Percentiles rank a stretch among this genome's conserved stretches.
phyloP scores from a whole-genome alignment of 2,888 invertebrate genomes.

The Cosmia trapezina region DNA sequence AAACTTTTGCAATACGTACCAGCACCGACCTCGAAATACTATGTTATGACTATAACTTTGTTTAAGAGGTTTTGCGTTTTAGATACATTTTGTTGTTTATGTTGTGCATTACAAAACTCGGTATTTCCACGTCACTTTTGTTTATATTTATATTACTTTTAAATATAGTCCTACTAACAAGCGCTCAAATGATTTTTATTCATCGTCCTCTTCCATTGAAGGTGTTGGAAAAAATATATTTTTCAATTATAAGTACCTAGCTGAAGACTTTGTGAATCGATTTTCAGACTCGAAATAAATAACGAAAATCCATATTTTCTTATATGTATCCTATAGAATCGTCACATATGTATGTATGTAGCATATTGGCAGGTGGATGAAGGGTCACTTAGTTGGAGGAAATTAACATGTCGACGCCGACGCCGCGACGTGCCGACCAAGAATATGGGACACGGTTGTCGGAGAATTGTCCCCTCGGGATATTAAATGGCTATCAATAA shows the following conservation, averaged over 20 bases:
- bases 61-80: conserved; percentile 33
- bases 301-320: background rate
- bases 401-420: conserved; percentile 79
- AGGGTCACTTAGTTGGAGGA: conserved; percentile 70
- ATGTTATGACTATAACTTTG: conserved; percentile 25
- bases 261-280: conserved; percentile 1
- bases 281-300: conserved; percentile 1
- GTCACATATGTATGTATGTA: conserved; percentile 3
- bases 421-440: conserved; percentile 59
- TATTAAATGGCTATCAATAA: conserved; percentile 36
- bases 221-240: background rate
- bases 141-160: conserved; percentile 7
- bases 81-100: conserved; percentile 29
- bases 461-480: conserved; percentile 52
- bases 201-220: background rate
- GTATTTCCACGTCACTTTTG: background rate
- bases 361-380: conserved; percentile 62
- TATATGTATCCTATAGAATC: conserved; percentile 14
- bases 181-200: background rate
- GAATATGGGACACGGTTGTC: conserved; percentile 64
- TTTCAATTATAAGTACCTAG: background rate
- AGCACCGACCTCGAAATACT: conserved; percentile 26
- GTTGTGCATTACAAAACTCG: conserved; percentile 7
- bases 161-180: background rate
- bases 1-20: conserved; percentile 16